These are phyloP conservation scores for Streptopelia turtur DNA, from an alignment of 2,797 vertebrate genomes.

Conservation along the genomic window DNA sequence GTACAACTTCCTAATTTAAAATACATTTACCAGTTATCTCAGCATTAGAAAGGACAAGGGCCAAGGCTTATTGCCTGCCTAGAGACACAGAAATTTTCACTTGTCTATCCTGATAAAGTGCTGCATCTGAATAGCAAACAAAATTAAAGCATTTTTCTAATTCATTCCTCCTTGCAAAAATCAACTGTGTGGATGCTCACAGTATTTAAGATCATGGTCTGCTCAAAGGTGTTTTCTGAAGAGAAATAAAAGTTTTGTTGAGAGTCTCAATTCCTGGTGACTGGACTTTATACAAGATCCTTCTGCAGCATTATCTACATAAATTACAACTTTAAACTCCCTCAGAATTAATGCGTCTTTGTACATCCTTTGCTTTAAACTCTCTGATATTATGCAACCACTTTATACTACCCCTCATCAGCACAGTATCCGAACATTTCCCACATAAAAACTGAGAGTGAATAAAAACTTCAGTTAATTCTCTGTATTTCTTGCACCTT, in stretches of 20 bases:
- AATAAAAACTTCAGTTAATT: neutral
- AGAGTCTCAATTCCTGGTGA: neutral
- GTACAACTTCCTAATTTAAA: neutral
- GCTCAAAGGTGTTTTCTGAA: neutral
- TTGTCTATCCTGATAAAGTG: neutral
- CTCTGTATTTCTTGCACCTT: neutral
- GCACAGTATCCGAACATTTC: neutral
- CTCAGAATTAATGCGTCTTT: neutral
- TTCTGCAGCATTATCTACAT: neutral
- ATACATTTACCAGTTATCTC: neutral
- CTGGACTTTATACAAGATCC: neutral
- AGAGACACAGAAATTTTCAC: neutral
- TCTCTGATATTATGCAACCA: neutral
- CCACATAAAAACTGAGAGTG: neutral
- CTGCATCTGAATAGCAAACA: neutral
- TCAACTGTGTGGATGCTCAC: neutral
- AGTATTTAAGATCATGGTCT: neutral
- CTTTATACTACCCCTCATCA: neutral
- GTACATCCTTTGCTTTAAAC: neutral
- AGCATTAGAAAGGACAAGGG: neutral
- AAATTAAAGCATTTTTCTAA: neutral
- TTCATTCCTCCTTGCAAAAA: neutral
- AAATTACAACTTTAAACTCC: neutral
- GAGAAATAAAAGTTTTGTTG: neutral
- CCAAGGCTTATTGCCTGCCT: neutral